Evolutionary conservation across 2,888 invertebrate species (phyloP), one percentile per base, ranked within the genome.

Genomic region (Bugulina stolonifera): DNA sequence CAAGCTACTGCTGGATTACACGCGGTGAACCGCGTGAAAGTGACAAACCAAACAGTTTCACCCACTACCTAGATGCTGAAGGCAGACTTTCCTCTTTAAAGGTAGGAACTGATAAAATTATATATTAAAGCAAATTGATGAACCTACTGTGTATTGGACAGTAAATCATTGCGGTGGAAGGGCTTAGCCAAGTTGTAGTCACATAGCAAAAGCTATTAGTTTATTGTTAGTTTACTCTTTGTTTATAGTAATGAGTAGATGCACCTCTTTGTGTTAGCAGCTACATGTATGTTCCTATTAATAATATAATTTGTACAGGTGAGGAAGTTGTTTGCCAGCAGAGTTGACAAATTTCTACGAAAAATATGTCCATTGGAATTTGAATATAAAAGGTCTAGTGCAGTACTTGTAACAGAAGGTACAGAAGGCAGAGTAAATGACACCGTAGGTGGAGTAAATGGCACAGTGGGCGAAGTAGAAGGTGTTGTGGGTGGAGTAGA

Each of bases 31-130:
- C 22, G 5, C 27, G 64, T 14, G 10, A 5, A 27, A n/a, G 27
- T 14, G 64, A 64, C n/a, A 64, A 64, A 29, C 64, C 64, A 3
- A 64, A 18, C 25, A 64, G 64, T 32, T 64, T 64, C 32, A n/a
- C 27, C 34, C 64, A 64, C 32, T 32, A 29, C 5, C 32, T 64
- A n/a, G 64, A 64, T 32, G 32, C 25, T 14, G 32, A 64, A 10
- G 64, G 64, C 22, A 27, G 64, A 14, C 34, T 64, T 27, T 64
- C 64, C 3, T 25, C 64, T 29, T 27, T 64, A 14, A 64, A 64
- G 32, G 64, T 64, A 5, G 18, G n/a, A n/a, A n/a, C n/a, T n/a
- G n/a, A n/a, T n/a, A n/a, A n/a, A n/a, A n/a, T n/a, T n/a, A n/a
- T n/a, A n/a, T n/a, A n/a, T n/a, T n/a, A n/a, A n/a, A n/a, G n/a